Evolutionary conservation across 2,113 vertebrate species (phyloP).

Genomic region (Thymallus thymallus): DNA sequence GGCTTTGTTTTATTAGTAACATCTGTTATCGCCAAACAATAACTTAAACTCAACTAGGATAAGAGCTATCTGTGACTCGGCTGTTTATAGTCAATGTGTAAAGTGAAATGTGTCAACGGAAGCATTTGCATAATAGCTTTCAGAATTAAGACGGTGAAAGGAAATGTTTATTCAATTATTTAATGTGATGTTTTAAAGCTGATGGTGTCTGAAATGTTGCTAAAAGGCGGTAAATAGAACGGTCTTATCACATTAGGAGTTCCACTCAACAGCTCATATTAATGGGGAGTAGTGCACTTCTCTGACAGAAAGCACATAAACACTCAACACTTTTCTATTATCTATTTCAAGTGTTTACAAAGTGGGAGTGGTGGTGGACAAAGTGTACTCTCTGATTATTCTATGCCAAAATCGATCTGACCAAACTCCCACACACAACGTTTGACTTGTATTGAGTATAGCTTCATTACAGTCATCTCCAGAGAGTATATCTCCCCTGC

Average conservation of each 20-base stretch:
- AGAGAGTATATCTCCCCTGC: constrained; percentile 43
- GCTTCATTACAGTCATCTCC: too few relatives aligned
- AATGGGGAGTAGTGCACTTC: constrained; percentile 19
- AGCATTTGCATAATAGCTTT: constrained; percentile 3
- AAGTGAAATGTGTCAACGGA: constrained; percentile 1
- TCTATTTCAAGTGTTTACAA: constrained; percentile 58
- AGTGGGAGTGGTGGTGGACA: constrained; percentile 57
- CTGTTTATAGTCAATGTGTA: neutral
- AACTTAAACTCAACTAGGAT: neutral
- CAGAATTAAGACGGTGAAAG: neutral
- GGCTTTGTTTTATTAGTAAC: too few relatives aligned
- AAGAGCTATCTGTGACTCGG: neutral
- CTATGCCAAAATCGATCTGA: constrained; percentile 39
- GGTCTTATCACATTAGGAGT: constrained; percentile 5
- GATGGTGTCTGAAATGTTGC: constrained; percentile 1
- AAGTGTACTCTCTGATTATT: constrained; percentile 45
- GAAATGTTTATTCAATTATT: constrained; percentile 1
- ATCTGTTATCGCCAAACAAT: neutral
- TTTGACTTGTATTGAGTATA: neutral
- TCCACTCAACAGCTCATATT: constrained; percentile 25
- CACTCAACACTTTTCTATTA: constrained; percentile 54
- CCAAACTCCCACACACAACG: constrained; percentile 15
- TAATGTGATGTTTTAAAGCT: constrained; percentile 8
- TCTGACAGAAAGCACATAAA: constrained; percentile 2
- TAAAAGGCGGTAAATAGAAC: neutral